Percentiles rank a stretch among this genome's conserved stretches.
Conservation (phyloP, 2,797 vertebrate species). For the Varecia variegata region DNA sequence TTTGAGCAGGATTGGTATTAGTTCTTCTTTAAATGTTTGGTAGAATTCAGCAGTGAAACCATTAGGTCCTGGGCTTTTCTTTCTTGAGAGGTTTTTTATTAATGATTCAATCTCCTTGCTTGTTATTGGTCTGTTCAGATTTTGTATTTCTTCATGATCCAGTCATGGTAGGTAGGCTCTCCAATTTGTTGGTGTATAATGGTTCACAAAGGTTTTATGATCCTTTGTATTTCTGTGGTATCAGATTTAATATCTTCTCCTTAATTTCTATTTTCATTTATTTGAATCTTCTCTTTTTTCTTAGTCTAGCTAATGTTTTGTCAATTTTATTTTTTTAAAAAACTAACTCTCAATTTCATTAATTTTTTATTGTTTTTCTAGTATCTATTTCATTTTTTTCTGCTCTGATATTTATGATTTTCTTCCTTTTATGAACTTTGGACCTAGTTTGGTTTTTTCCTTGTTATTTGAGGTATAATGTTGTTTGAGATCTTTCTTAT, state of each 20-base stretch:
- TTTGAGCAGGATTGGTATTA: background rate
- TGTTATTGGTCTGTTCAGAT: background rate
- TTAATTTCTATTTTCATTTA: background rate
- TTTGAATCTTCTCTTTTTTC: background rate
- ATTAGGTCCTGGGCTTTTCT: background rate
- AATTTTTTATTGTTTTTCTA: background rate
- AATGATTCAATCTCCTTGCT: background rate
- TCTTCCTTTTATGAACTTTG: background rate
- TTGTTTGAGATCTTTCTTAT: background rate
- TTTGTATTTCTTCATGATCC: background rate
- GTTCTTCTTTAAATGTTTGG: background rate
- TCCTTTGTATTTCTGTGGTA: background rate
- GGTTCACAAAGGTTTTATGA: background rate
- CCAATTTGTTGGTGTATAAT: background rate
- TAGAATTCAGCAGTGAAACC: background rate
- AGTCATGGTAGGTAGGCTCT: background rate
- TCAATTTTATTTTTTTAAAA: background rate
- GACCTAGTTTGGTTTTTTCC: background rate
- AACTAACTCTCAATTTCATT: background rate
- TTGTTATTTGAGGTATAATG: background rate
- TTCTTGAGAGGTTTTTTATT: background rate
- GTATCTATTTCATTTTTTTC: background rate
- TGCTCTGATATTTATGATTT: background rate
- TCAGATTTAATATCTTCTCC: background rate
- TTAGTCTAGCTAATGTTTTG: background rate